Conservation (phyloP, 1,140 invertebrate genomes). For the Megathymus violae region DNA sequence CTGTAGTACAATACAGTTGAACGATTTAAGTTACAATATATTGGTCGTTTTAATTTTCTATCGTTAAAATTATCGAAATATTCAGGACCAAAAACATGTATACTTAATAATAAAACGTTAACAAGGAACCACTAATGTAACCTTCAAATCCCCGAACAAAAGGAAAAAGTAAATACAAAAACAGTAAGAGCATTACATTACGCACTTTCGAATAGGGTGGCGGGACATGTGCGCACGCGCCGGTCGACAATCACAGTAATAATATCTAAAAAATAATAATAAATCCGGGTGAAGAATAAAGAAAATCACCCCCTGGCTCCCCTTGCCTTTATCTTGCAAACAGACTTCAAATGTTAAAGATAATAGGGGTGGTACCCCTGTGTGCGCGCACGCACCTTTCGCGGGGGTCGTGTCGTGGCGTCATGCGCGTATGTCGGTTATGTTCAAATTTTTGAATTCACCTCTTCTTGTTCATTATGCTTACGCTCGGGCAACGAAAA, state of each 20-base stretch:
- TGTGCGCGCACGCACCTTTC: conserved; percentile 69
- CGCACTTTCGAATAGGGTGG: conserved; percentile 58
- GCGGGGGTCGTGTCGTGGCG: conserved; percentile 60
- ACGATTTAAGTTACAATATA: too few species aligned
- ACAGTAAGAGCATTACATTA: conserved; percentile 76
- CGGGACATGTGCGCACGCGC: conserved; percentile 80
- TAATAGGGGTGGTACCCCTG: conserved; percentile 79
- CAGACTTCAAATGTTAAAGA: conserved; percentile 81
- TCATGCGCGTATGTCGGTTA: conserved; percentile 63
- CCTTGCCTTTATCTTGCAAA: conserved; percentile 82
- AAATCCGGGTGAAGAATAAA: conserved; percentile 83
- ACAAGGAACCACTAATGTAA: conserved; percentile 67
- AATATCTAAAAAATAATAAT: conserved; percentile 84
- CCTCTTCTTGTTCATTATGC: conserved; percentile 21
- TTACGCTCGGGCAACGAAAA: conserved; percentile 1
- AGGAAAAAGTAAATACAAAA: conserved; percentile 66
- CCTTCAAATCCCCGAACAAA: conserved; percentile 77
- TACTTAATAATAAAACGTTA: conserved; percentile 43
- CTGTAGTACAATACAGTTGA: too few species aligned
- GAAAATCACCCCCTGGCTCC: conserved; percentile 79
- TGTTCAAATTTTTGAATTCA: conserved; percentile 63
- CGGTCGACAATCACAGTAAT: conserved; percentile 78
- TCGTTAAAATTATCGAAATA: not conserved
- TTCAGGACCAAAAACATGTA: conserved; percentile 4
- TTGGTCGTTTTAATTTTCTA: too few species aligned